Conservation (phyloP, 2,113 vertebrate species). For the Xenus cinereus region DNA sequence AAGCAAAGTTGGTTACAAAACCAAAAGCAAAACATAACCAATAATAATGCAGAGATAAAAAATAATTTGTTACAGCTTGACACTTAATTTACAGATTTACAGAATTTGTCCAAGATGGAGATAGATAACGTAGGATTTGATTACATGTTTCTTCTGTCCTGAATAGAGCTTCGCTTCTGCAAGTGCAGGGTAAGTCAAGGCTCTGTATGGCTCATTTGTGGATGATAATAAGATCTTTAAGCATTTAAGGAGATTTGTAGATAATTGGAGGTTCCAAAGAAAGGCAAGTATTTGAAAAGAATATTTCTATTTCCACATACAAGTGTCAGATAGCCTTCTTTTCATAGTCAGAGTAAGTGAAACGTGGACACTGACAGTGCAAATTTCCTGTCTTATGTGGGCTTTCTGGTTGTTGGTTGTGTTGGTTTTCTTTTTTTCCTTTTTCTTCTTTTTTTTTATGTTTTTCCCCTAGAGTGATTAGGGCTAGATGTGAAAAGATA, state of each 20-base stretch:
- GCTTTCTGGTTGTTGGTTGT: background rate
- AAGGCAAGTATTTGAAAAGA: background rate
- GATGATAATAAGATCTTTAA: background rate
- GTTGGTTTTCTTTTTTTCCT: too few relatives aligned
- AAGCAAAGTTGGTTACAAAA: background rate
- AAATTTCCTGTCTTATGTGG: background rate
- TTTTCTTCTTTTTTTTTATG: background rate
- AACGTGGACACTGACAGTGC: background rate
- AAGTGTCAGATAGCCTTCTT: background rate
- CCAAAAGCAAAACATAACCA: background rate
- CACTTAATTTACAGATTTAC: background rate
- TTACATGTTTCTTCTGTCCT: background rate
- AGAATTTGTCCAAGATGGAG: background rate
- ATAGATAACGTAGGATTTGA: background rate
- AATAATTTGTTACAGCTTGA: background rate
- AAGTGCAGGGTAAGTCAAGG: background rate
- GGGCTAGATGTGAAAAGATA: background rate
- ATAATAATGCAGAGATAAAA: background rate
- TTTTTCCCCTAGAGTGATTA: background rate
- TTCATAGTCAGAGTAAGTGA: background rate
- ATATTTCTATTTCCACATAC: background rate
- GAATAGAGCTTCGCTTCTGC: background rate
- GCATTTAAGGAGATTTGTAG: background rate
- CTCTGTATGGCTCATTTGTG: background rate
- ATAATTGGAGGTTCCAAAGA: background rate